These are phyloP conservation scores for Patella depressa DNA, from an alignment of 2,888 invertebrate genomes.

Conservation along the genomic window DNA sequence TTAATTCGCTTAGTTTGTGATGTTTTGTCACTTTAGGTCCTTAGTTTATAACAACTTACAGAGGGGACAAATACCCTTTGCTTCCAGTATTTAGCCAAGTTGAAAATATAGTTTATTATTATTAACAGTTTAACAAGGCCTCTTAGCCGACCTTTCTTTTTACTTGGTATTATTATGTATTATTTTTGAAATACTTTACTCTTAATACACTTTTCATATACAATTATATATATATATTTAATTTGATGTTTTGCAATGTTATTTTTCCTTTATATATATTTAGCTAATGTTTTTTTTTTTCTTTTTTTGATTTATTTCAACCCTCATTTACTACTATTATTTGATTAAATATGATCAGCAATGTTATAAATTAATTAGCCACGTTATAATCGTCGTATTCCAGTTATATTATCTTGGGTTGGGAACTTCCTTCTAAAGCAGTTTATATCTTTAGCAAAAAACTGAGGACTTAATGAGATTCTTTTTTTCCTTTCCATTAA, in stretches of 20 bases:
- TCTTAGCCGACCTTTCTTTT: conserved; percentile 33
- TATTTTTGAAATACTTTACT: conserved; percentile 56
- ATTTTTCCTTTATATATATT: conserved; percentile 40
- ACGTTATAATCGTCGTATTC: too few species aligned
- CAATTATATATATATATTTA: conserved; percentile 52
- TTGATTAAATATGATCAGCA: background rate
- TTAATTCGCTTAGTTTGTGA: conserved; percentile 2
- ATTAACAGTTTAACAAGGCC: background rate
- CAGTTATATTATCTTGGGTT: too few species aligned
- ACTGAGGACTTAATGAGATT: too few species aligned
- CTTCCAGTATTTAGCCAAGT: conserved; percentile 13
- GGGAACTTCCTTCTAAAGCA: too few species aligned
- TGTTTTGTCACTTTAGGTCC: background rate
- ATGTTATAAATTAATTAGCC: too few species aligned
- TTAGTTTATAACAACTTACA: background rate
- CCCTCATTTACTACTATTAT: background rate
- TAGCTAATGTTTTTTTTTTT: conserved; percentile 31
- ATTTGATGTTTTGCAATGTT: conserved; percentile 57
- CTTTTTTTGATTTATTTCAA: conserved; percentile 11
- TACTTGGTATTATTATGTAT: conserved; percentile 52
- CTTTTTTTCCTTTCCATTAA: background rate
- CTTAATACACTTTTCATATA: conserved; percentile 62
- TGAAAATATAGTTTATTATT: conserved; percentile 7
- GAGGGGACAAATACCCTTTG: background rate
- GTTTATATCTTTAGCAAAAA: too few species aligned